A percentile compares a stretch with the other conserved stretches of the same genome.
phyloP scores from a whole-genome alignment of 2,797 vertebrate species.

The Cottoperca gobio region DNA sequence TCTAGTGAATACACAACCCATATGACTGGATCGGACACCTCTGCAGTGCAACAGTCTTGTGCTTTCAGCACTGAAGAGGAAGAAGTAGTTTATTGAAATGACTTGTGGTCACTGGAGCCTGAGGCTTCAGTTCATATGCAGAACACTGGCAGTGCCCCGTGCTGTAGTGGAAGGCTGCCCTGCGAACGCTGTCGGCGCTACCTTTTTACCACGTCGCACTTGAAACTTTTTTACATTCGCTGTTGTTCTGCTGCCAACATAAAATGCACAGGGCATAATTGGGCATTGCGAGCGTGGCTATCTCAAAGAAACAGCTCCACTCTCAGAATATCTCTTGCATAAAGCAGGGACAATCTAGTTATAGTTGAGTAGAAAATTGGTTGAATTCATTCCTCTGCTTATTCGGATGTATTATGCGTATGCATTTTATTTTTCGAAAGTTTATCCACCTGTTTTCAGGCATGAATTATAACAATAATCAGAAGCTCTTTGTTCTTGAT shows the following conservation, averaged over 20 bases:
- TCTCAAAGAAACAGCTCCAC: constrained; percentile 29
- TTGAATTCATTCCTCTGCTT: neutral
- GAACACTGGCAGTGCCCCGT: constrained; percentile 22
- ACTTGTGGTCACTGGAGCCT: constrained; percentile 50
- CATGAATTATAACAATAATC: neutral
- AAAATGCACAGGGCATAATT: constrained; percentile 24
- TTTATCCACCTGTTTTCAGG: neutral
- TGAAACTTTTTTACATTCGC: constrained; percentile 9
- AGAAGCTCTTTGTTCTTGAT: neutral
- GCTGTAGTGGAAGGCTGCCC: constrained; percentile 10
- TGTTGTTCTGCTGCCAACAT: constrained; percentile 28
- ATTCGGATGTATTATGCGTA: neutral
- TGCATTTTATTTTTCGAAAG: constrained; percentile 1
- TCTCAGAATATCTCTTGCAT: constrained; percentile 20
- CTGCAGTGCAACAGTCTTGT: constrained; percentile 48
- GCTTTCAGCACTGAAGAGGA: constrained; percentile 34
- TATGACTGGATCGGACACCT: constrained; percentile 50
- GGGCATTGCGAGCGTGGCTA: constrained; percentile 24
- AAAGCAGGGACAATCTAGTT: constrained; percentile 18
- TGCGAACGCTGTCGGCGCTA: constrained; percentile 34
- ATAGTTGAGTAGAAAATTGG: constrained; percentile 9
- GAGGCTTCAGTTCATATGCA: constrained; percentile 47
- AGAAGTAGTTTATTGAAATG: constrained; percentile 58
- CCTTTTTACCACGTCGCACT: constrained; percentile 31
- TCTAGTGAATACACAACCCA: constrained; percentile 38